Evolutionary conservation across 2,888 invertebrate genomes (phyloP), one percentile per base, ranked within the genome.

Genomic region (Petrolisthes cinctipes): DNA sequence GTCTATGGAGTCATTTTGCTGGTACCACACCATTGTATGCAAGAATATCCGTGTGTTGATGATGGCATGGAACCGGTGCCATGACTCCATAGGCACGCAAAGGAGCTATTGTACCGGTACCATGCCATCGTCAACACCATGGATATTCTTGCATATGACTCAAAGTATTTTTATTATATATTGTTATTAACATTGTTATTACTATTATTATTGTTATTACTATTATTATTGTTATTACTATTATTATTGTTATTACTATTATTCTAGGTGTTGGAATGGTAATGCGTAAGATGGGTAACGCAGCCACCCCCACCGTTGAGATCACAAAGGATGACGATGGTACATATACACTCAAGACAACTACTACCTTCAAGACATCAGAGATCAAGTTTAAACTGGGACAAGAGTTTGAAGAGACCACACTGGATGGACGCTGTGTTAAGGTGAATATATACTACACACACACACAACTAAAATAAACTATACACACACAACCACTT

Each of bases 351-450:
- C 94, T 98, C 91, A 96, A 96, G 91, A 97, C 97, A 0, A 94
- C 94, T 9, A 97, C 98, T 91, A 96, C 97, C 90, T 97, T 98
- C 94, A 98, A 98, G 94, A 97, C 95, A 92, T 95, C 96, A 2
- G 95, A 95, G 92, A 95, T 97, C 92, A 95, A 95, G 93, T 91
- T 91, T 82, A 91, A 91, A 82, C 78, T 96, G 56, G 96, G 96
- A 4, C 96, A 96, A 91, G 97, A 97, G 93, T 97, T 98, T 93
- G 97, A 97, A 57, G 97, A 98, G 93, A 97, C 96, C 91, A 97
- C 98, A 20, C 95, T 96, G 91, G 98, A 98, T 93, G 97, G 98
- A 54, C 95, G 97, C 90, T 96, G 96, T 93, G 91, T 91, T 1
- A 79, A 89, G 91, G 91, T 90, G 37, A 37, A 37, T 37, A 37